A percentile compares a stretch with the other conserved stretches of the same genome.
Evolutionary conservation across 35 echinoderm and acorn worm species (phyloP).

Genomic region (Nesometra sesokonis): DNA sequence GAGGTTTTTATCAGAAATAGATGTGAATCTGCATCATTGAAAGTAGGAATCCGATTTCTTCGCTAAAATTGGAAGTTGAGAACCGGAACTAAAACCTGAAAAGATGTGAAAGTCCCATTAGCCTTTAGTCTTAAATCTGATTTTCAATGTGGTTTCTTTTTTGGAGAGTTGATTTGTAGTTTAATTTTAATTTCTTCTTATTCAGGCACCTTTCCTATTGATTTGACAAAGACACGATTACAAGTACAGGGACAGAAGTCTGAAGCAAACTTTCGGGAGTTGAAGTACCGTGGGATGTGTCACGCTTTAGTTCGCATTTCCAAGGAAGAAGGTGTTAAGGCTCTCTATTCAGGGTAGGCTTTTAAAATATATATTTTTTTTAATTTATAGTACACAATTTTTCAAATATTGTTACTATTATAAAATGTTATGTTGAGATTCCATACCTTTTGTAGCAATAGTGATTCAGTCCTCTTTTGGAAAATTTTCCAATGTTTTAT

Average conservation of each 20-base stretch:
- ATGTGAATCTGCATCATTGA: too few species aligned
- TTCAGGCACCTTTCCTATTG: constrained; percentile 92
- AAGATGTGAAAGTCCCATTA: background rate
- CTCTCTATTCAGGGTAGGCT: constrained; percentile 80
- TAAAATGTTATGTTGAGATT: too few species aligned
- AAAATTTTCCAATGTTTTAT: too few species aligned
- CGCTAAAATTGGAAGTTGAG: too few species aligned
- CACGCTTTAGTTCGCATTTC: constrained; percentile 65
- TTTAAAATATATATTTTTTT: too few species aligned
- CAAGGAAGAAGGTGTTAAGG: constrained; percentile 62
- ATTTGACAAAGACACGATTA: constrained; percentile 82
- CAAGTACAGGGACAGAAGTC: constrained; percentile 86
- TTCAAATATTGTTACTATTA: too few species aligned
- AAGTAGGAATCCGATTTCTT: too few species aligned
- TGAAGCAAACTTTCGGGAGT: constrained; percentile 48
- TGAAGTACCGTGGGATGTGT: constrained; percentile 93
- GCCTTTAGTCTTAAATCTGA: background rate
- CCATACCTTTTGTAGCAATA: background rate
- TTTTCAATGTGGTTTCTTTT: background rate
- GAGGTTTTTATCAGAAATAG: too few species aligned
- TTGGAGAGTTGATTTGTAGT: background rate
- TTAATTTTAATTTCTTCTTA: constrained; percentile 30
- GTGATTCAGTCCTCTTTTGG: background rate
- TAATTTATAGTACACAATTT: too few species aligned
- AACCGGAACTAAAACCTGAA: too few species aligned